Evolutionary conservation across 2,113 vertebrate genomes (phyloP).

Genomic region (Melierax canorus): DNA sequence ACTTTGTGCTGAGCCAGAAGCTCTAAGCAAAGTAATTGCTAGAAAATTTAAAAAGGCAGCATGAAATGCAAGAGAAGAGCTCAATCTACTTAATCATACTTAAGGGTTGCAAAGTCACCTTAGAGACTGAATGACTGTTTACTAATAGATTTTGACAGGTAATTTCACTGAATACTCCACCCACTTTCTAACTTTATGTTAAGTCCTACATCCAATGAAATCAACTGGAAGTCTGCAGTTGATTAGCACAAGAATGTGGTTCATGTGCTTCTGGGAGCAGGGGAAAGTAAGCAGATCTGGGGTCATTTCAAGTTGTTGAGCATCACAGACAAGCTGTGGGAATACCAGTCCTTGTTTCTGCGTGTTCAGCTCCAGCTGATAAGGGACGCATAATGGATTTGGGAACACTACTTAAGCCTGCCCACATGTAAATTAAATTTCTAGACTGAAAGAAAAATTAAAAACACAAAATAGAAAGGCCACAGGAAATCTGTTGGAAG

Average conservation of each 20-base stretch:
- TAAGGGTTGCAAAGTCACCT: not conserved
- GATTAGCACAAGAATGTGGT: not conserved
- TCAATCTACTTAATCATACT: not conserved
- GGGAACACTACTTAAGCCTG: not conserved
- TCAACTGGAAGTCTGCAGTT: not conserved
- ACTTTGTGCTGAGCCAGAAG: not conserved
- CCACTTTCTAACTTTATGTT: not conserved
- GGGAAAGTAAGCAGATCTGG: not conserved
- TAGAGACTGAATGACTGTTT: not conserved
- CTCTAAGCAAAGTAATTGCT: not conserved
- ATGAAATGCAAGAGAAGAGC: not conserved
- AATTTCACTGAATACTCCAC: slow-evolving; percentile 14
- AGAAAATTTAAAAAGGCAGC: not conserved
- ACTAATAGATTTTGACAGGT: slow-evolving; percentile 2
- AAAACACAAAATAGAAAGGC: not conserved
- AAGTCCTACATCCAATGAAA: not conserved
- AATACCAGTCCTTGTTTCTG: not conserved
- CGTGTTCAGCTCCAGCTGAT: not conserved
- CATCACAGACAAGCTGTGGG: not conserved
- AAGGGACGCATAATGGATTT: not conserved
- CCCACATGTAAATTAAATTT: not conserved
- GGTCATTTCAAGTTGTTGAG: not conserved
- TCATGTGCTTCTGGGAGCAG: not conserved
- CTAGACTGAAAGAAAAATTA: not conserved
- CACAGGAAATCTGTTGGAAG: not conserved